These are phyloP conservation scores for Scelioninae gen. 1 DNA, from an alignment of 2,888 invertebrate genomes.

Conservation along the genomic window DNA sequence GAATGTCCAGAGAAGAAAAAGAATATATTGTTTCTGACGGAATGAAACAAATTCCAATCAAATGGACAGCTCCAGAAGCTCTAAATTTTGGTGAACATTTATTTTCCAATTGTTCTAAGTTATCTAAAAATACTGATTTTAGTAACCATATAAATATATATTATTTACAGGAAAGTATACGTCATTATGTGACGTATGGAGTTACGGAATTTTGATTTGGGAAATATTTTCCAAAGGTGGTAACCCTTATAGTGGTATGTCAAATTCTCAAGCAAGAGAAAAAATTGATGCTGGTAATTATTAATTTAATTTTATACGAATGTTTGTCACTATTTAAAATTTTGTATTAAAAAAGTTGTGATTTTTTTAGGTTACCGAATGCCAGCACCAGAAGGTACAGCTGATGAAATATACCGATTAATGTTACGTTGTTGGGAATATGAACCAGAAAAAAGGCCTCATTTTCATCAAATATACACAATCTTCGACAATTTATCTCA, in stretches of 20 bases:
- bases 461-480: constrained; percentile 94
- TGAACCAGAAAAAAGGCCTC: constrained; percentile 95
- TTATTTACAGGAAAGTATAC: constrained; percentile 93
- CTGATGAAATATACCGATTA: constrained; percentile 94
- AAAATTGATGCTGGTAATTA: constrained; percentile 94
- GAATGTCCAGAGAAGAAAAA: constrained; percentile 98
- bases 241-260: constrained; percentile 96
- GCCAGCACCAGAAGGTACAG: constrained; percentile 95
- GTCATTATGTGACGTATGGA: constrained; percentile 98
- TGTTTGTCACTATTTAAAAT: neutral
- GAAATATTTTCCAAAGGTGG: constrained; percentile 97
- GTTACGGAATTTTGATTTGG: constrained; percentile 98
- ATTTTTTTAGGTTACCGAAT: constrained; percentile 91
- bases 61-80: constrained; percentile 95
- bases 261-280: constrained; percentile 96
- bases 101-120: neutral
- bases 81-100: constrained; percentile 59
- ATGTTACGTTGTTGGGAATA: constrained; percentile 98
- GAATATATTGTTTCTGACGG: constrained; percentile 98
- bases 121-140: too few species aligned
- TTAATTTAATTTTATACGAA: neutral
- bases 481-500: constrained; percentile 88
- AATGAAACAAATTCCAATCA: constrained; percentile 99
- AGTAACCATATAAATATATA: neutral
- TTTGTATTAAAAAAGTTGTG: neutral